Evolutionary conservation across 2,888 invertebrate genomes (phyloP), one percentile per base, ranked within the genome.

Genomic region (Pseudoips prasinana): DNA sequence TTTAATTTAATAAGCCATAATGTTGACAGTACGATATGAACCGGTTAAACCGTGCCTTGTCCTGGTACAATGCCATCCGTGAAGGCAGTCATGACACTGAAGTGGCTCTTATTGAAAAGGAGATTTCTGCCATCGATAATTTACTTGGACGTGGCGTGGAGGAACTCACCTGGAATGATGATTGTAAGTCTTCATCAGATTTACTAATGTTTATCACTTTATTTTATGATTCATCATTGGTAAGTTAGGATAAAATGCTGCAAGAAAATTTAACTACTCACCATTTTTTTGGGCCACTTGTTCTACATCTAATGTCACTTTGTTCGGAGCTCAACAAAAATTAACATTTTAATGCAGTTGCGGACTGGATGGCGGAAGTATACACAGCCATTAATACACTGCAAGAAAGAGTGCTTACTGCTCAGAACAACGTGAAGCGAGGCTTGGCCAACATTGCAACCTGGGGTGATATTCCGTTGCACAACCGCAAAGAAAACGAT

Each of bases 11-110:
- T 20, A n/a, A n/a, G n/a, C n/a, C n/a, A n/a, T n/a, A n/a, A n/a
- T n/a, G n/a, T n/a, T n/a, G n/a, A n/a, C n/a, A 91, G 91, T 87
- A 87, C 39, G 90, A 90, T 9, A 80, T 90, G 67, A 82, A 89
- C 35, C 90, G 90, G 20, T 62, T 91, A 5, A 89, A 89, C 52
- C 88, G 92, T n/a, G 91, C 93, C n/a, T 90, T 92, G 3, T 89
- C 92, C 25, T 93, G 96, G 94, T 97, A 97, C 76, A 98, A 98
- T 69, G 92, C 93, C 45, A 92, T 97, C 24, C 90, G 93, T 28
- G 90, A 88, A 10, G 90, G 92, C n/a, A 92, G 95, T 11, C 92
- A 94, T 26, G 90, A 91, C 32, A 94, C 94, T 0, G 98, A 98
- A 77, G 93, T 92, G 39, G 91, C 92, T 9, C 90, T 98, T 20